phyloP scores from a whole-genome alignment of 1,140 invertebrate species.

The Trichonephila clavipes region DNA sequence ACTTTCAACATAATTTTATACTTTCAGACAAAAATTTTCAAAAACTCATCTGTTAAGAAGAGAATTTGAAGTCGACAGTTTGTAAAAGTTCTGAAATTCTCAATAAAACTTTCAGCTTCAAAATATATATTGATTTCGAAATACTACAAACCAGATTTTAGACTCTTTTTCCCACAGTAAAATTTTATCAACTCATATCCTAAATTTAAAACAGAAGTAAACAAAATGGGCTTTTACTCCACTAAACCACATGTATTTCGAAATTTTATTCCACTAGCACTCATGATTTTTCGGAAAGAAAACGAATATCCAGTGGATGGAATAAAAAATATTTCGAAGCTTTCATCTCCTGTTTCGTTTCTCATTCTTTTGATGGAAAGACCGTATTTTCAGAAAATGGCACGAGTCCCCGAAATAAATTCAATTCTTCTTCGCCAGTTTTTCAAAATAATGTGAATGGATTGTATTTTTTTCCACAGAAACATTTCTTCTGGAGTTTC shows the following conservation, averaged over 20 bases:
- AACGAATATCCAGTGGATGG: not conserved
- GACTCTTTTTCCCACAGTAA: no score
- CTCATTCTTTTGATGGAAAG: not conserved
- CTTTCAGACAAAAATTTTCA: no score
- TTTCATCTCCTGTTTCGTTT: not conserved
- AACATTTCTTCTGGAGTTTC: not conserved
- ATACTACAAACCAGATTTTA: no score
- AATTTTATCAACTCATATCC: no score
- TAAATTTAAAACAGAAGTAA: not conserved
- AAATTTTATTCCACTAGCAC: no score
- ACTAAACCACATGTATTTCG: not conserved
- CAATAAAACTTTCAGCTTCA: no score
- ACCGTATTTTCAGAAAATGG: not conserved
- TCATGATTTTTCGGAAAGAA: no score
- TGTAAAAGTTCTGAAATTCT: no score
- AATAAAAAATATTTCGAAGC: not conserved
- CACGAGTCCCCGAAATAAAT: not conserved
- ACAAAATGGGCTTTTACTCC: not conserved
- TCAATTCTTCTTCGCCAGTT: not conserved
- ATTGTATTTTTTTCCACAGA: not conserved
- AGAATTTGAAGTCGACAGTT: no score
- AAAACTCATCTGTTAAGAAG: no score
- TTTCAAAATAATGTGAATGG: constrained; percentile 23
- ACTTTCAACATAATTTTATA: no score
- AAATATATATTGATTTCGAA: no score